Evolutionary conservation across 2,888 invertebrate species (phyloP), one percentile per base, ranked within the genome.

Genomic region (Rutpela maculata): DNA sequence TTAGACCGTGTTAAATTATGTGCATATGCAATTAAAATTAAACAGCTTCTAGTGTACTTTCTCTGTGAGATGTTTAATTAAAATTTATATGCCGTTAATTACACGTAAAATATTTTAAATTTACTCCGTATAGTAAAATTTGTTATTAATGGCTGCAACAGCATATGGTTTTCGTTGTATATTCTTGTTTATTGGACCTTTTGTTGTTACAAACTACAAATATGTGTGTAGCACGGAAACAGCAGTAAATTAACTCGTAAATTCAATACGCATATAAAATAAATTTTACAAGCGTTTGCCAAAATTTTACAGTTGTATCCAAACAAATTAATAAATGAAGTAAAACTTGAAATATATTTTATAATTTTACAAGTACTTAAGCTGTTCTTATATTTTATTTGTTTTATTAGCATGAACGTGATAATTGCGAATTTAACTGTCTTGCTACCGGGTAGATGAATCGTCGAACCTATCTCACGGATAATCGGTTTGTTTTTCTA

Each of bases 21-120:
- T 35, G 55, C 67, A 26, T 17, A 55, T 26, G 12, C 11, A 19
- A 35, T 69, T 69, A 35, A 56, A 57, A 69, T 59, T 35, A 68
- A 56, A 68, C 67, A 67, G n/a, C 15, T 12, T 69, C 69, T 35
- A 15, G 35, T 31, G 35, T 59, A 57, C 69, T 69, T 69, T 69
- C 69, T 57, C 56, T 50, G 43, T n/a, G 56, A 50, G 17, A 35
- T 68, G 55, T 67, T 66, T 66, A 17, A 65, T 65, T 43, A 67
- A 22, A 22, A 26, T 62, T 62, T 17, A 57, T 59, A 15, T 59
- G 19, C 38, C 17, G 65, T 38, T 65, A 65, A 38, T 65, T 65
- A 43, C 43, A 65, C 10, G 18, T 65, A 19, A 18, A 59, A 19
- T 59, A 26, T 59, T 57, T 57, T 19, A n/a, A 50, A 50, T 50